These are phyloP conservation scores for Eunapius fragilis DNA, from an alignment of 37 sponge, comb jelly and placozoan species.

Conservation along the genomic window DNA sequence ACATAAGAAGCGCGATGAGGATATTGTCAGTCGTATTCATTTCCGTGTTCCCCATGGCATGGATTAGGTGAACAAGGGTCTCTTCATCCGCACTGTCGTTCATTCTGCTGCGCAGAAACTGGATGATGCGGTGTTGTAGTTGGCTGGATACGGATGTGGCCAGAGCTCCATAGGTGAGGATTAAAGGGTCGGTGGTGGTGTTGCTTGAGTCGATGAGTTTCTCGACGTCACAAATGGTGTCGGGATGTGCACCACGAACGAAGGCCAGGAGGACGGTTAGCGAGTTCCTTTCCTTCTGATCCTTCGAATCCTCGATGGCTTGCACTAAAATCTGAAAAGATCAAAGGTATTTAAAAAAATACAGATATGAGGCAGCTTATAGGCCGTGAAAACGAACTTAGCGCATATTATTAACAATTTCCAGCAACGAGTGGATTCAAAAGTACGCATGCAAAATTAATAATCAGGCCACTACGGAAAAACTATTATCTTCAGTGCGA, in stretches of 20 bases:
- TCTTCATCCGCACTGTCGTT: background rate
- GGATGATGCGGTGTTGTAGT: background rate
- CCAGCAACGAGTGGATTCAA: too few relatives aligned
- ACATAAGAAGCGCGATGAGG: constrained; percentile 8
- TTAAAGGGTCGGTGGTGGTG: constrained; percentile 10
- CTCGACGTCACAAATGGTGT: background rate
- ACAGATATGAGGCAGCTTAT: too few relatives aligned
- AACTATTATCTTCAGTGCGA: too few relatives aligned
- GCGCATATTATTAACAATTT: too few relatives aligned
- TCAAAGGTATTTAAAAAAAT: too few relatives aligned
- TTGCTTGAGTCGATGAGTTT: background rate
- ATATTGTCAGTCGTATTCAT: background rate
- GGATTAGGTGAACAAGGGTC: too few relatives aligned
- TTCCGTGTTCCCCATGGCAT: too few relatives aligned
- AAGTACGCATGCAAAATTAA: too few relatives aligned
- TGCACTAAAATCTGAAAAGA: background rate
- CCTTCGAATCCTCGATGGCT: background rate
- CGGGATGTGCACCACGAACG: background rate
- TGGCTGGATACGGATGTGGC: background rate
- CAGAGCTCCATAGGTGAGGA: constrained; percentile 34
- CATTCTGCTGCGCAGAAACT: background rate
- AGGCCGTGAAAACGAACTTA: too few relatives aligned
- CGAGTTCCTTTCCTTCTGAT: constrained; percentile 16
- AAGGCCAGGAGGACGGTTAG: background rate
- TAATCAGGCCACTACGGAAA: too few relatives aligned